Conservation (phyloP, 2,797 vertebrate genomes). For the Poeciliopsis paucimaculata region DNA sequence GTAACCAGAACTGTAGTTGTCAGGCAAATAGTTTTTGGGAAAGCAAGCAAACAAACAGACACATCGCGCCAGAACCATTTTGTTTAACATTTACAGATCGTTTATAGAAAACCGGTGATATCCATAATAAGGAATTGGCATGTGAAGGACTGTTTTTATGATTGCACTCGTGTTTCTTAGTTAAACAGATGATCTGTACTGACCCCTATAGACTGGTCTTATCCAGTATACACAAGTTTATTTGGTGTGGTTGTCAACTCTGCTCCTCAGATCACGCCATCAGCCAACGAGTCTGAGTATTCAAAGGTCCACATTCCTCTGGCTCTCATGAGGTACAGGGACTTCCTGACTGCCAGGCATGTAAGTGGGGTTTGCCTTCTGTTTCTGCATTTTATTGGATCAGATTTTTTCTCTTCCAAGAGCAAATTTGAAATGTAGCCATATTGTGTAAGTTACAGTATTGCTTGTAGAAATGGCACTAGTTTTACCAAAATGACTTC, state of each 20-base stretch:
- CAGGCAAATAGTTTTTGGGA: neutral
- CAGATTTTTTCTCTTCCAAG: neutral
- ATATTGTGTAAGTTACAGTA: neutral
- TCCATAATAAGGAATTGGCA: slow-evolving; percentile 7
- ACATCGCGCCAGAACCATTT: neutral
- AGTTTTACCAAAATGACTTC: neutral
- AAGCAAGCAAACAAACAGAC: neutral
- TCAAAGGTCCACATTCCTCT: slow-evolving; percentile 84
- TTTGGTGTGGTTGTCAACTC: neutral
- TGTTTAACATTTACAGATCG: neutral
- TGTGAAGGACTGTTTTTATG: neutral
- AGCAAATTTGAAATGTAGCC: neutral
- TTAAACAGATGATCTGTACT: neutral
- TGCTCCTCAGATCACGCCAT: slow-evolving; percentile 79
- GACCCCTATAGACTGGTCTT: neutral
- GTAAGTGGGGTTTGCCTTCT: slow-evolving; percentile 68
- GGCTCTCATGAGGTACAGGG: slow-evolving; percentile 85
- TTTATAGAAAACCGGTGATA: neutral
- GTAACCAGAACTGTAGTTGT: neutral
- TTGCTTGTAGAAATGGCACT: neutral
- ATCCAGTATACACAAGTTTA: neutral
- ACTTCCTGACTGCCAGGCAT: slow-evolving; percentile 84
- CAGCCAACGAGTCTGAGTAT: slow-evolving; percentile 83
- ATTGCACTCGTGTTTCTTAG: neutral
- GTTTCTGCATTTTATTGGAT: neutral